phyloP scores from a whole-genome alignment of 2,113 vertebrate species.

The Addax nasomaculatus region DNA sequence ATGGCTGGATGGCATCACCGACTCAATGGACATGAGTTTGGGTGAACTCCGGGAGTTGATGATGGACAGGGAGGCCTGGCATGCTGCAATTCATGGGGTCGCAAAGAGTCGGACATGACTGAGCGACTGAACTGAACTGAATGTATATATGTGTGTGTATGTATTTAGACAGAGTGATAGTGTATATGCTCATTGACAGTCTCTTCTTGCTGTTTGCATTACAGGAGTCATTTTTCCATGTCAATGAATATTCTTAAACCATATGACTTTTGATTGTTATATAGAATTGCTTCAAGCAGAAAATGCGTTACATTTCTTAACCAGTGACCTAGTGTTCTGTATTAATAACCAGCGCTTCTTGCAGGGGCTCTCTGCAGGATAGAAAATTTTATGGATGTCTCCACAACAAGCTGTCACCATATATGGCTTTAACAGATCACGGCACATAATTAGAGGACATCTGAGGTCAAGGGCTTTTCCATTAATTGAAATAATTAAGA shows the following conservation, averaged over 20 bases:
- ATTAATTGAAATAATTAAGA: conserved; percentile 47
- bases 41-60: no score
- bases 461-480: conserved; percentile 24
- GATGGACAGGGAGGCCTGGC: no score
- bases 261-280: background rate
- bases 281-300: conserved; percentile 17
- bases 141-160: background rate
- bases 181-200: background rate
- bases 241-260: background rate
- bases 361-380: background rate
- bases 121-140: no score
- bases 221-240: background rate
- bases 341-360: background rate
- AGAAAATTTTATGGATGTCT: background rate
- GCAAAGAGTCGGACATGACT: no score
- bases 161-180: background rate
- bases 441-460: background rate
- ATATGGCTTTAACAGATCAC: background rate
- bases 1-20: no score
- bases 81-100: no score
- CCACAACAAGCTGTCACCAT: background rate
- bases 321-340: background rate
- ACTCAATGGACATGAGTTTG: no score
- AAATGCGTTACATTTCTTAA: background rate
- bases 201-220: background rate